phyloP scores from a whole-genome alignment of 2,113 vertebrate genomes.

The Paramormyrops kingsleyae region DNA sequence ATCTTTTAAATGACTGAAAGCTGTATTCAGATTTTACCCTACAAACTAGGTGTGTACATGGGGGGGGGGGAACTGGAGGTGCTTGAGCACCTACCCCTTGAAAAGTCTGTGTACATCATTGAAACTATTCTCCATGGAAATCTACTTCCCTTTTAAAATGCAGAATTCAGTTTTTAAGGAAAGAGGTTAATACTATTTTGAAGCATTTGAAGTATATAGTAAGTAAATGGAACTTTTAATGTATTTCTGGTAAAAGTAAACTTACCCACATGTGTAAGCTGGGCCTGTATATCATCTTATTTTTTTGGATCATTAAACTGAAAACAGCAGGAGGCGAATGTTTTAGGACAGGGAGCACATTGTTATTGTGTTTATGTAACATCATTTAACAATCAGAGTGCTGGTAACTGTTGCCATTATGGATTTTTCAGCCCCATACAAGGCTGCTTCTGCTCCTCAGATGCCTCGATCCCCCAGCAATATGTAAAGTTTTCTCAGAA shows the following conservation, averaged over 20 bases:
- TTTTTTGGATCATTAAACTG: not conserved
- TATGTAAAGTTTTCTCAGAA: not conserved
- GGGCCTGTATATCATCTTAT: not conserved
- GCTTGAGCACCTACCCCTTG: too few relatives aligned
- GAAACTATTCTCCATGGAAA: not conserved
- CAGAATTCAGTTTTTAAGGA: not conserved
- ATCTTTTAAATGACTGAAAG: not conserved
- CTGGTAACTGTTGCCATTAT: not conserved
- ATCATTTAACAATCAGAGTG: not conserved
- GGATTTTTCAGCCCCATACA: not conserved
- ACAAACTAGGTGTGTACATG: not conserved
- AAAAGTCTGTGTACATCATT: not conserved
- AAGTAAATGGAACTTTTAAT: not conserved
- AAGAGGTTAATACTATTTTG: not conserved
- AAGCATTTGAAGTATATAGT: not conserved
- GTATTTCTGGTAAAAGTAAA: not conserved
- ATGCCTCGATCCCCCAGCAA: not conserved
- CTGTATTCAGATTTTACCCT: not conserved
- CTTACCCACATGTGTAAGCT: not conserved
- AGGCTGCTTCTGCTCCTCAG: not conserved
- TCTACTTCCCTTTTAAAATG: not conserved
- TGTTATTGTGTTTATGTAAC: not conserved
- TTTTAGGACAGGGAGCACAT: not conserved
- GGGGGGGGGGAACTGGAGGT: too few relatives aligned
- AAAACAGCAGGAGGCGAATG: not conserved